Conservation (phyloP, 1,140 invertebrate species). For the Battus philenor region DNA sequence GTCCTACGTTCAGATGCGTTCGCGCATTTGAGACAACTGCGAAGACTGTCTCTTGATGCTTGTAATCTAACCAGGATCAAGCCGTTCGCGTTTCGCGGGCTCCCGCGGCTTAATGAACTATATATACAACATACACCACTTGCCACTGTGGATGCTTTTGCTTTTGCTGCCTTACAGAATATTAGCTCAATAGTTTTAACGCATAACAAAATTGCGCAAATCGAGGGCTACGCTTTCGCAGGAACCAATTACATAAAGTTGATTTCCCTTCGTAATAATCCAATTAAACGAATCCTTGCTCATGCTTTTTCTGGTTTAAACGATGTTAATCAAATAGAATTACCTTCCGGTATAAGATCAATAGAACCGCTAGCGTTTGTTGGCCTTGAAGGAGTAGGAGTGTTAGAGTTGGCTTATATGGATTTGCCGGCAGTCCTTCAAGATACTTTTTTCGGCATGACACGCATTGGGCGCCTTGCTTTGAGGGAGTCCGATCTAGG, state of each 20-base stretch:
- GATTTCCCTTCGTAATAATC: constrained; percentile 86
- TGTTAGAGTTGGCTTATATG: constrained; percentile 88
- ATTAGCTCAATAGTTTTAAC: constrained; percentile 84
- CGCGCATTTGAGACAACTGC: constrained; percentile 80
- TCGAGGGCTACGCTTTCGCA: constrained; percentile 88
- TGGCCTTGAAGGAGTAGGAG: constrained; percentile 85
- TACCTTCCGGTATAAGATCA: constrained; percentile 84
- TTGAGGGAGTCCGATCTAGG: constrained; percentile 89
- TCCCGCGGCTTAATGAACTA: constrained; percentile 83
- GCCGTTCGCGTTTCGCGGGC: constrained; percentile 88
- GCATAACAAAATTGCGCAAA: constrained; percentile 86
- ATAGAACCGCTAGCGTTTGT: constrained; percentile 88
- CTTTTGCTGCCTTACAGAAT: constrained; percentile 89
- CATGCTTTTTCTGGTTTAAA: constrained; percentile 88
- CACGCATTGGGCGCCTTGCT: constrained; percentile 82
- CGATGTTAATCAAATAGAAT: constrained; percentile 84
- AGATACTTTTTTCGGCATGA: constrained; percentile 85
- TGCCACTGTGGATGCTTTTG: constrained; percentile 84
- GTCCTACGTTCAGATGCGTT: constrained; percentile 88
- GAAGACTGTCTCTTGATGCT: constrained; percentile 85
- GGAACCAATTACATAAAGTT: constrained; percentile 87
- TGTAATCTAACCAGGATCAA: constrained; percentile 88
- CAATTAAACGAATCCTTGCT: constrained; percentile 82
- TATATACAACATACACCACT: constrained; percentile 89
- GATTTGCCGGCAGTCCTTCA: constrained; percentile 82